Base-by-base conservation (phyloP, 2,888 invertebrate species). In the Dasysyrphus tricinctus region DNA sequence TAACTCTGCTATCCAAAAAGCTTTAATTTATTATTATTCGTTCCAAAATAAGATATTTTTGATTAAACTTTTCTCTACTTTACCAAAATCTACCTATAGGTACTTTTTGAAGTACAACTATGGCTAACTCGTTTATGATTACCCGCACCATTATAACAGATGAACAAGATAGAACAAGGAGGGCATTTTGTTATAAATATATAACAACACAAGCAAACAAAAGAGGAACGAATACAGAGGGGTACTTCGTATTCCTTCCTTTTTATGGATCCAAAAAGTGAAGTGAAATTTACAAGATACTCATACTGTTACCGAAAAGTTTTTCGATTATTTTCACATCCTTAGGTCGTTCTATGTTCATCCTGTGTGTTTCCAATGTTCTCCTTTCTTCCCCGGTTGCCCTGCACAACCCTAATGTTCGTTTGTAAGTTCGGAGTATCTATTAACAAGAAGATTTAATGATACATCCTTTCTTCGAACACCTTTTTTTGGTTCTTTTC, bases 241-340 rank as follows among this genome's bases (percentile, higher is more conserved):
- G 42, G 14, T 16, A 67, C 37, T 67, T 51, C 44, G 32, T 32
- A 11, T 29, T 63, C 7, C 63, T 7, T 44, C 44, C 44, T 37
- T 37, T 51, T 51, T 37, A 34, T 56, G 32, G 54, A 51, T 24
- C 42, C 75, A 76, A 76, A 65, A 42, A 65, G 65, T 67, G 57
- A 59, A 74, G 54, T 72, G 32, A 72, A 83, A 79, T 76, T 79
- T 70, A 65, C 74, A 84, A 65, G 83, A 79, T 75, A 73, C 81
- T 67, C 77, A 74, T 51, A 73, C 77, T 70, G 49, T 78, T 78
- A 70, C 59, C 44, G 14, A 78, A 86, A 86, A 86, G 74, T 86
- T 86, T 86, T 86, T 86, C 86, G 86, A 86, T 86, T 86, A 86
- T 82, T 79, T 82, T 79, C 86, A 78, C 82, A 78, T 82, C 82